Evolutionary conservation across 2,888 invertebrate genomes (phyloP).

Genomic region (Lapara coniferarum): DNA sequence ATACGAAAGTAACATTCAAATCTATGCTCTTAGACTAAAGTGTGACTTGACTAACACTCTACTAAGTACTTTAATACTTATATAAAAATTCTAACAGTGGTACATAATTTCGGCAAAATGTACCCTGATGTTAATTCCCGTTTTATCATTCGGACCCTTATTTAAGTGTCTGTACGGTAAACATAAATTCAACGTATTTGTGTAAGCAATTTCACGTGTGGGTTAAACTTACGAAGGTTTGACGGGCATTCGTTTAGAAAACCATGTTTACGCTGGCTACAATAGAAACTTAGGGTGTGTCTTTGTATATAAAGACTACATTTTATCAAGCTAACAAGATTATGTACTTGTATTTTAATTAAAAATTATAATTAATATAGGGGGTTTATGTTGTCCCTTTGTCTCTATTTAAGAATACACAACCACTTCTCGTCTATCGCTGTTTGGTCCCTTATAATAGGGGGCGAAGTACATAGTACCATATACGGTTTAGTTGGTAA

Average conservation of each 20-base stretch:
- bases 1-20: no score
- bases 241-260: conserved; percentile 26
- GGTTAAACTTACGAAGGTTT: conserved; percentile 31
- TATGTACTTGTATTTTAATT: background rate
- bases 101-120: background rate
- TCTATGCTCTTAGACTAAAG: no score
- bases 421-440: no score
- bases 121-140: background rate
- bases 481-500: background rate
- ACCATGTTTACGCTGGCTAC: conserved; percentile 29
- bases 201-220: conserved; percentile 13
- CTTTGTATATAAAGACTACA: background rate
- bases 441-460: no score
- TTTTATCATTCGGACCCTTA: background rate
- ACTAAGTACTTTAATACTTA: no score
- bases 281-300: background rate
- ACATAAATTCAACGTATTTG: conserved; percentile 14
- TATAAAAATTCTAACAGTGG: background rate
- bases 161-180: conserved; percentile 7
- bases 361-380: background rate
- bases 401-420: no score
- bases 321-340: no score
- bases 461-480: background rate
- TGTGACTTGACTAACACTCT: no score
- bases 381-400: no score